These are phyloP conservation scores for Aporrectodea caliginosa DNA, from an alignment of 1,140 invertebrate species.

Conservation along the genomic window DNA sequence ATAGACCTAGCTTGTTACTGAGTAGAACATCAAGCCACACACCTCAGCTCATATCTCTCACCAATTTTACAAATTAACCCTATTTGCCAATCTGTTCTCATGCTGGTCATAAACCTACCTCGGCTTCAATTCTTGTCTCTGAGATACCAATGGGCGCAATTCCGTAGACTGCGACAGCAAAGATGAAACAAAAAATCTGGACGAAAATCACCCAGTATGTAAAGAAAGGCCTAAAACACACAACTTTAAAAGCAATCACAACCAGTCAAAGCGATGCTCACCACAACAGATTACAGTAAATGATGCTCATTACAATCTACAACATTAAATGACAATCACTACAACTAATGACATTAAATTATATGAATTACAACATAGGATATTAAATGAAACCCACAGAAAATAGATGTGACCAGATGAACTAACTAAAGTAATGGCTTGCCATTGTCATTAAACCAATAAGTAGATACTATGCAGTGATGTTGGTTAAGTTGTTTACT, in stretches of 20 bases:
- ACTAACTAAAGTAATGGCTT: no score
- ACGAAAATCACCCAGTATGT: conserved; percentile 89
- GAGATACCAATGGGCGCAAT: conserved; percentile 88
- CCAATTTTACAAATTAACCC: no score
- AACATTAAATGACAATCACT: background rate
- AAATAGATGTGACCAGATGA: background rate
- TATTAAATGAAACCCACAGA: background rate
- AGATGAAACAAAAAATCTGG: conserved; percentile 84
- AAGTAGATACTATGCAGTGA: no score
- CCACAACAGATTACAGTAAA: background rate
- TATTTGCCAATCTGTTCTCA: background rate
- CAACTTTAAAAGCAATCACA: background rate
- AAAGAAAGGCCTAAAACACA: conserved; percentile 14
- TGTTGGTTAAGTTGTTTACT: no score
- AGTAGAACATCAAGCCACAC: background rate
- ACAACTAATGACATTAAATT: no score
- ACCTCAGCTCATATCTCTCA: no score
- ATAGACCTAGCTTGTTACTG: background rate
- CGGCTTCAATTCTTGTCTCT: conserved; percentile 40
- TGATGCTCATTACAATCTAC: background rate
- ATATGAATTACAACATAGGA: background rate
- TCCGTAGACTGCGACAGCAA: conserved; percentile 88
- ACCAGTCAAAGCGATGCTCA: background rate
- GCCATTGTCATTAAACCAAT: no score
- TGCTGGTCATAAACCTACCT: conserved; percentile 13